Evolutionary conservation across 2,888 invertebrate genomes (phyloP).

Genomic region (Aphidius colemani): DNA sequence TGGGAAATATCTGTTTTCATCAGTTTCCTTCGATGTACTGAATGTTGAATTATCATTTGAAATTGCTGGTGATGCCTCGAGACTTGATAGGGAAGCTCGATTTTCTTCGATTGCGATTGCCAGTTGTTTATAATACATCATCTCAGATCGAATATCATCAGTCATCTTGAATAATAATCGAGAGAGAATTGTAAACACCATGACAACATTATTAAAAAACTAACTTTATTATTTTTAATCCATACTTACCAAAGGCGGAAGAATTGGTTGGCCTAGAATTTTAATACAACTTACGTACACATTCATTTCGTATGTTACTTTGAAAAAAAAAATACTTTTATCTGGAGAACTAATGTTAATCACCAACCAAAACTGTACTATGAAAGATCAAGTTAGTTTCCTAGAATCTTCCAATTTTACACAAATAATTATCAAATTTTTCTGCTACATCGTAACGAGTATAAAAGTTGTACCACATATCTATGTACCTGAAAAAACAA

Average conservation of each 20-base stretch:
- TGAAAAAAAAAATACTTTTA: too few relatives aligned
- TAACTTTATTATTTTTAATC: not conserved
- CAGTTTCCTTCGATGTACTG: slow-evolving; percentile 30
- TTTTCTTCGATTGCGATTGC: slow-evolving; percentile 71
- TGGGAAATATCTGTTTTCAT: slow-evolving; percentile 43
- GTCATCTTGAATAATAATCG: slow-evolving; percentile 66
- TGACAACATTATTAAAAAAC: not conserved
- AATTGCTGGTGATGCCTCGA: slow-evolving; percentile 16
- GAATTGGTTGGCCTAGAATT: slow-evolving; percentile 73
- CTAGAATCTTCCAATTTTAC: too few relatives aligned
- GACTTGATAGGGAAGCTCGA: slow-evolving; percentile 33
- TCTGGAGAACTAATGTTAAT: too few relatives aligned
- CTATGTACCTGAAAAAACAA: too few relatives aligned
- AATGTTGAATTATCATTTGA: slow-evolving; percentile 22
- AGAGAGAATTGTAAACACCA: not conserved
- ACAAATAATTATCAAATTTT: too few relatives aligned
- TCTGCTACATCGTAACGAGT: too few relatives aligned
- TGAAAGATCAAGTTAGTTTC: too few relatives aligned
- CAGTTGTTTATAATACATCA: slow-evolving; percentile 70
- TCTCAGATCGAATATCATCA: slow-evolving; percentile 67
- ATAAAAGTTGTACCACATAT: too few relatives aligned
- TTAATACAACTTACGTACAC: slow-evolving; percentile 72
- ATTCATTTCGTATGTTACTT: too few relatives aligned
- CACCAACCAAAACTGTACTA: too few relatives aligned
- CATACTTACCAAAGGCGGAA: slow-evolving; percentile 75